Percentiles rank a stretch among this genome's conserved stretches.
Conservation (phyloP, 2,888 invertebrate species). For the Stenotaenia linearis region DNA sequence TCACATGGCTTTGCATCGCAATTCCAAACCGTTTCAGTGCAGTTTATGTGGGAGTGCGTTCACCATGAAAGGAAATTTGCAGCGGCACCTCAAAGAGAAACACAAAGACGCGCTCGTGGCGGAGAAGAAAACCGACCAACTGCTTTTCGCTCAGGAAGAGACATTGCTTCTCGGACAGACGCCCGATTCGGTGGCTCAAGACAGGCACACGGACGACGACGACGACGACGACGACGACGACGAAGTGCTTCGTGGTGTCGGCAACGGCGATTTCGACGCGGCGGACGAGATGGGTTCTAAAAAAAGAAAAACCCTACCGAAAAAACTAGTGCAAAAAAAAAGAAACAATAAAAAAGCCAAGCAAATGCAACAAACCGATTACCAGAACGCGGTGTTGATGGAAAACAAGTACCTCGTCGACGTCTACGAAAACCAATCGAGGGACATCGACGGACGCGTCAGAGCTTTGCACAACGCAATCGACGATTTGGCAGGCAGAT, state of each 20-base stretch:
- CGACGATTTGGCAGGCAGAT: constrained; percentile 38
- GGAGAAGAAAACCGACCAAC: too few relatives aligned
- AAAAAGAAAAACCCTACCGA: constrained; percentile 6
- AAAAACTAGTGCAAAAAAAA: background rate
- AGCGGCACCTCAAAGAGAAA: constrained; percentile 39
- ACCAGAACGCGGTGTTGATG: too few relatives aligned
- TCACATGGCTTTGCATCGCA: constrained; percentile 48
- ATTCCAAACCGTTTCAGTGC: constrained; percentile 47
- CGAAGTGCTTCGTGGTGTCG: too few relatives aligned
- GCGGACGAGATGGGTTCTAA: background rate
- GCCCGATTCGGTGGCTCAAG: too few relatives aligned
- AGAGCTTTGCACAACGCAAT: constrained; percentile 39
- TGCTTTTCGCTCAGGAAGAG: too few relatives aligned
- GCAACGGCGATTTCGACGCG: too few relatives aligned
- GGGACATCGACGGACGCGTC: constrained; percentile 26
- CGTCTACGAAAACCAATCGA: background rate
- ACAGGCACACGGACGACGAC: background rate
- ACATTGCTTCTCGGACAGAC: too few relatives aligned
- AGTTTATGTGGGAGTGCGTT: constrained; percentile 47
- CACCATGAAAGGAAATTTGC: constrained; percentile 46
- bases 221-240: background rate
- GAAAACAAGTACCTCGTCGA: too few relatives aligned
- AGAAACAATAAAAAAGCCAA: too few relatives aligned
- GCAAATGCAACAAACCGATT: too few relatives aligned
- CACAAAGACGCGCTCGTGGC: constrained; percentile 37